These are phyloP conservation scores for Cryptus viduatorius DNA, from an alignment of 2,888 invertebrate genomes.

Conservation along the genomic window DNA sequence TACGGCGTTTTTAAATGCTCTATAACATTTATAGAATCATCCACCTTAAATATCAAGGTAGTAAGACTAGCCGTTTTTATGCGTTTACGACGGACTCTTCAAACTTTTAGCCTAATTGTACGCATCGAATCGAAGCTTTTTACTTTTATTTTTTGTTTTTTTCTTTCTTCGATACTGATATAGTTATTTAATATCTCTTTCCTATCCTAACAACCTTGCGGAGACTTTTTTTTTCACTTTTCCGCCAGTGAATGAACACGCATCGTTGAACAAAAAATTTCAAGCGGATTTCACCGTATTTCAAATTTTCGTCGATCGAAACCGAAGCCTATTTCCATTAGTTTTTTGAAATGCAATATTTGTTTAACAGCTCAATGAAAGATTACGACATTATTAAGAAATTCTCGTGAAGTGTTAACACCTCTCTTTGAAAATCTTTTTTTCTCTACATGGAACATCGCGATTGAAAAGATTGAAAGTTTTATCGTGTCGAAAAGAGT, in stretches of 20 bases:
- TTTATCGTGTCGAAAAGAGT: not conserved
- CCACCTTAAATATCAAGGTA: constrained; percentile 53
- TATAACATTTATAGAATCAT: constrained; percentile 57
- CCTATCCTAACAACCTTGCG: constrained; percentile 58
- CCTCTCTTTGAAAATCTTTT: not conserved
- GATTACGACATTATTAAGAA: not conserved
- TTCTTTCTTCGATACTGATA: constrained; percentile 20
- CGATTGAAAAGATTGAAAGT: not conserved
- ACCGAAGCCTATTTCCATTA: not conserved
- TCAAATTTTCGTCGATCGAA: not conserved
- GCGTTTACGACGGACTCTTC: constrained; percentile 47
- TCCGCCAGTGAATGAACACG: constrained; percentile 42
- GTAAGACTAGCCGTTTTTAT: constrained; percentile 60
- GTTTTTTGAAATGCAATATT: not conserved
- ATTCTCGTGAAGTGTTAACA: not conserved
- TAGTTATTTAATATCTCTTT: constrained; percentile 56
- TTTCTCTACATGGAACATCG: not conserved
- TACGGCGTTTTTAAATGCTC: constrained; percentile 59
- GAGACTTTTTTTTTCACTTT: constrained; percentile 39
- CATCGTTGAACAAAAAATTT: not conserved
- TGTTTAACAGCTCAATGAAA: not conserved
- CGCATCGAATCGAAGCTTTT: constrained; percentile 48
- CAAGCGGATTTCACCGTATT: not conserved
- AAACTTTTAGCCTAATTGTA: constrained; percentile 43
- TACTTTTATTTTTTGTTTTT: constrained; percentile 10